phyloP scores from a whole-genome alignment of 2,888 invertebrate genomes.

The Periphyllus acericola region DNA sequence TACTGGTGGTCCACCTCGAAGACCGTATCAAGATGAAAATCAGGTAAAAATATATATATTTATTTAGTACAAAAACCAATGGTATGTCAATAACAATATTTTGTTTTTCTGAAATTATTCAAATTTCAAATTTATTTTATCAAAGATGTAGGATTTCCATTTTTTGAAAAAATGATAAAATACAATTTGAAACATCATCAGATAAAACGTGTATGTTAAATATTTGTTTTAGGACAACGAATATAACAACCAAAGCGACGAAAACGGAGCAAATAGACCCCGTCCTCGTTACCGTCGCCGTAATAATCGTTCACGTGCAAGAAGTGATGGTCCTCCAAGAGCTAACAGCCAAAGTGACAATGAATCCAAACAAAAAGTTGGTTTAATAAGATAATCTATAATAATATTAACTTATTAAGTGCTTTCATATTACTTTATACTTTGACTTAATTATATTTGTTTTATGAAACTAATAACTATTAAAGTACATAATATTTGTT shows the following conservation, averaged over 20 bases:
- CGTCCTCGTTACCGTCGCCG: constrained; percentile 69
- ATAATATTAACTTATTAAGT: not conserved
- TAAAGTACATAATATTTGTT: not conserved
- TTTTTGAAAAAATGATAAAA: not conserved
- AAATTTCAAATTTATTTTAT: too few species aligned
- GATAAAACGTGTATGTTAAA: constrained; percentile 63
- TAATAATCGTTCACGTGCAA: constrained; percentile 65
- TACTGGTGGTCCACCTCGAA: constrained; percentile 65
- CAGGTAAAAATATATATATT: constrained; percentile 64
- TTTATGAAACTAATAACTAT: not conserved
- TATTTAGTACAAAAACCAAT: too few species aligned
- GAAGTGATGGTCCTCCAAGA: constrained; percentile 60
- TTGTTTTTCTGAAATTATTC: not conserved
- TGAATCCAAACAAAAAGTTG: constrained; percentile 65
- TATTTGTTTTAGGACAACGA: constrained; percentile 66
- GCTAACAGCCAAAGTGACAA: constrained; percentile 65
- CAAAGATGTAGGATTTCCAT: too few species aligned
- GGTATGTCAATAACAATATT: not conserved
- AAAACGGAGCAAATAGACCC: constrained; percentile 67
- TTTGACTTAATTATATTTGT: not conserved
- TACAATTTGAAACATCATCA: not conserved
- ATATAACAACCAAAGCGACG: constrained; percentile 66
- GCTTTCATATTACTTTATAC: not conserved
- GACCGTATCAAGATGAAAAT: constrained; percentile 59
- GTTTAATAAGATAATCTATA: not conserved